Conservation (phyloP, 2,888 invertebrate species). For the Heliconius charithonia region DNA sequence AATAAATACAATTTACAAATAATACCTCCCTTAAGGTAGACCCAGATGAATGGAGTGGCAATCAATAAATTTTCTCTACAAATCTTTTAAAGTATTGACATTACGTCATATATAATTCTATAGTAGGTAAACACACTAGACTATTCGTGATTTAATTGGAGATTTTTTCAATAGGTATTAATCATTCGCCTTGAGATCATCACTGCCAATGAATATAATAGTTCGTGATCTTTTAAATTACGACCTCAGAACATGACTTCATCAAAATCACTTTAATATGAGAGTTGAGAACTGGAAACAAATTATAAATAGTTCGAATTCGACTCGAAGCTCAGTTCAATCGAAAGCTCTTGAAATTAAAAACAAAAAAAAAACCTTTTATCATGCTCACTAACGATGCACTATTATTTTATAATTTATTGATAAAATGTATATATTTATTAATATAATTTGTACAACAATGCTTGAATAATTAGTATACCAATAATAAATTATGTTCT, state of each 20-base stretch:
- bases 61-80: background rate
- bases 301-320: background rate
- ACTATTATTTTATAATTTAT: background rate
- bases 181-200: constrained; percentile 37
- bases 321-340: background rate
- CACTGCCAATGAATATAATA: constrained; percentile 8
- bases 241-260: constrained; percentile 36
- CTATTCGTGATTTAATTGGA: background rate
- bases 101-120: background rate
- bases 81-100: background rate
- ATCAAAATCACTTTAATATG: constrained; percentile 23
- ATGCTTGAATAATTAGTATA: background rate
- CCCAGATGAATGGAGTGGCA: background rate
- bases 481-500: background rate
- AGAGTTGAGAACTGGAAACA: background rate
- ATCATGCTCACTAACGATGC: background rate
- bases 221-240: constrained; percentile 35
- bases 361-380: background rate
- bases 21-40: background rate
- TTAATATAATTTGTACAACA: background rate
- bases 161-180: constrained; percentile 7
- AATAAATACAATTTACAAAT: background rate
- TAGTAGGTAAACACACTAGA: background rate
- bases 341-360: constrained; percentile 5
- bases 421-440: no score